Percentiles rank a stretch among this genome's conserved stretches.
Evolutionary conservation across 1,140 invertebrate genomes (phyloP).

Genomic region (Pseudobourletiella spinata): DNA sequence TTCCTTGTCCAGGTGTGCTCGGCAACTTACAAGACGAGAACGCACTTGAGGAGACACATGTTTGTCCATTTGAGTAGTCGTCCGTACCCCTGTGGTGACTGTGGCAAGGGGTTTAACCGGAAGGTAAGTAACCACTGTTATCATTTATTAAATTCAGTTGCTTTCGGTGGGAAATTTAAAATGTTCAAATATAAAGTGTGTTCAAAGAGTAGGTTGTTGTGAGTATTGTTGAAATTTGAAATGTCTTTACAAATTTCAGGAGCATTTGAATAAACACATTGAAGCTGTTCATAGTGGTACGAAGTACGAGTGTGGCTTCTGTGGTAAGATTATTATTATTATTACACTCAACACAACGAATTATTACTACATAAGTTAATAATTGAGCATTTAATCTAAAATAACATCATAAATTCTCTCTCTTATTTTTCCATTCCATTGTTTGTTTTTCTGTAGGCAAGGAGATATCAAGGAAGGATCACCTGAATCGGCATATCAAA

Average conservation of each 20-base stretch:
- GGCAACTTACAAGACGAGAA: constrained; percentile 33
- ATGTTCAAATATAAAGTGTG: too few species aligned
- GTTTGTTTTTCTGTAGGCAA: too few species aligned
- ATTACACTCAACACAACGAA: too few species aligned
- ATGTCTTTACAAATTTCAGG: constrained; percentile 21
- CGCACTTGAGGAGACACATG: constrained; percentile 34
- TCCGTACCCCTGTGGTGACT: constrained; percentile 29
- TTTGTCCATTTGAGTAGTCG: constrained; percentile 27
- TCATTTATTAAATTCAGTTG: too few species aligned
- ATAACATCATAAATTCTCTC: too few species aligned
- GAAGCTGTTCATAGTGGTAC: constrained; percentile 24
- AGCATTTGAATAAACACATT: constrained; percentile 32
- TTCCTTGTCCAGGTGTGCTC: constrained; percentile 16
- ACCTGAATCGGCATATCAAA: constrained; percentile 33
- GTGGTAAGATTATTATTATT: constrained; percentile 26
- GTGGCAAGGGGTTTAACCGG: constrained; percentile 24
- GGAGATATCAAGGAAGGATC: constrained; percentile 32
- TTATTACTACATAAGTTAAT: too few species aligned
- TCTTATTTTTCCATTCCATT: too few species aligned
- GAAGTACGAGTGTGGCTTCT: constrained; percentile 30
- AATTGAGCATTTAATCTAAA: too few species aligned
- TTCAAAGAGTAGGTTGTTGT: too few species aligned
- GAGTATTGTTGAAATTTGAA: too few species aligned
- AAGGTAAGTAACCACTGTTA: too few species aligned
- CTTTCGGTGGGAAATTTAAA: too few species aligned